These are phyloP conservation scores for Sturnus vulgaris DNA, from an alignment of 2,113 vertebrate genomes.

Conservation along the genomic window DNA sequence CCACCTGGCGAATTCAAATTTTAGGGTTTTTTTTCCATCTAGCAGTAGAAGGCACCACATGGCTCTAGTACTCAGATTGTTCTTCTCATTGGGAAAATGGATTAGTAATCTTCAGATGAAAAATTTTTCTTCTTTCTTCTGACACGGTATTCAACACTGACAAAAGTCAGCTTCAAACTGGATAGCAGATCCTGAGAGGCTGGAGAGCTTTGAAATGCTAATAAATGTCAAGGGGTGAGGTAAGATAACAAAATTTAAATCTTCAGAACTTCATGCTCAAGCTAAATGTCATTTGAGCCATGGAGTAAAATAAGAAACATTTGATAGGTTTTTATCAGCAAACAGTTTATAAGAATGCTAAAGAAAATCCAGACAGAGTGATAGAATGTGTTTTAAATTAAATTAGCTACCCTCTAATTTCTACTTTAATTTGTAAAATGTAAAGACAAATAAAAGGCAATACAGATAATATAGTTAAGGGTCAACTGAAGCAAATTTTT, in stretches of 20 bases:
- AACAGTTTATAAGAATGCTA: not conserved
- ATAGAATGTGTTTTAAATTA: not conserved
- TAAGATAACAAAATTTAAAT: not conserved
- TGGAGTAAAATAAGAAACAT: not conserved
- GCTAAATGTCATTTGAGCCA: not conserved
- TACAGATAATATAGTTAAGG: not conserved
- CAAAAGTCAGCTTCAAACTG: not conserved
- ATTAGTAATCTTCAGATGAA: not conserved
- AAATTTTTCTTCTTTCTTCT: not conserved
- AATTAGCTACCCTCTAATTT: not conserved
- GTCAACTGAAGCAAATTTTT: not conserved
- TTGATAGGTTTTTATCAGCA: not conserved
- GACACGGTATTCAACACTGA: not conserved
- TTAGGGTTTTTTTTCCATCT: not conserved
- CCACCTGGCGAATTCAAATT: not conserved
- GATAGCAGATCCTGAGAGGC: not conserved
- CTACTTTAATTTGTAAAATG: not conserved
- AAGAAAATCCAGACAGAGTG: not conserved
- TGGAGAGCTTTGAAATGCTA: not conserved
- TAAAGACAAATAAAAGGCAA: not conserved
- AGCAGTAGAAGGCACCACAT: not conserved
- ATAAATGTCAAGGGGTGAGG: not conserved
- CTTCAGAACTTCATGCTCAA: not conserved
- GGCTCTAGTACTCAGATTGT: not conserved
- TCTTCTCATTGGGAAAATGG: not conserved